These are phyloP conservation scores for Arctocebus calabarensis DNA, from an alignment of 2,797 vertebrate species.

Conservation along the genomic window DNA sequence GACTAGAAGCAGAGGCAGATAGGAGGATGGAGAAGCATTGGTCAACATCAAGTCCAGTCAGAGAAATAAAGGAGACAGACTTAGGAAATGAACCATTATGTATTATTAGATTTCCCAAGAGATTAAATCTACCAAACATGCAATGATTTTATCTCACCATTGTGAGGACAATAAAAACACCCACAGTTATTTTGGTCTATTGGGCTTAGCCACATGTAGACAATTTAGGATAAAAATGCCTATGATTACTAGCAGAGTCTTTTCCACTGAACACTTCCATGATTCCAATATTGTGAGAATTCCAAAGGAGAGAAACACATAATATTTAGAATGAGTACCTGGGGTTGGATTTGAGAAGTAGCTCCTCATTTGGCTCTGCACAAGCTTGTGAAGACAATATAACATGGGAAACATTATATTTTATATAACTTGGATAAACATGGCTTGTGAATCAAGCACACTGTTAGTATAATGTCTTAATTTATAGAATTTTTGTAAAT, in stretches of 20 bases:
- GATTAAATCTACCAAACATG: not conserved
- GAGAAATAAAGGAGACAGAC: not conserved
- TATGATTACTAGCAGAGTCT: not conserved
- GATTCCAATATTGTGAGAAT: not conserved
- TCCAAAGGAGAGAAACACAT: not conserved
- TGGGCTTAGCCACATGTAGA: not conserved
- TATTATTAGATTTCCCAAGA: not conserved
- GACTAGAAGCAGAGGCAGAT: not conserved
- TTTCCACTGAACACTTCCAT: not conserved
- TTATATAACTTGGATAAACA: conserved; percentile 26
- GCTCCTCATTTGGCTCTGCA: not conserved
- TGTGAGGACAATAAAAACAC: conserved; percentile 30
- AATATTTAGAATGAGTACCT: not conserved
- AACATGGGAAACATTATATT: conserved; percentile 17
- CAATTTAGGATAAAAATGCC: not conserved
- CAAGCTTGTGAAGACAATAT: not conserved
- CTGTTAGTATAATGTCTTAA: conserved; percentile 19
- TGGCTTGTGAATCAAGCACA: conserved; percentile 8
- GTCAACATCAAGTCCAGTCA: not conserved
- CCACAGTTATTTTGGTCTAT: conserved; percentile 8
- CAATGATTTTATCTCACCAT: conserved; percentile 25
- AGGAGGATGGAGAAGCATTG: not conserved
- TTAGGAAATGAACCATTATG: not conserved
- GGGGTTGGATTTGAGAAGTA: not conserved
- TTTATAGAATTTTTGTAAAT: conserved; percentile 56